Base-by-base conservation (phyloP, 2,888 invertebrate genomes). In the Drosophila algonquin region DNA sequence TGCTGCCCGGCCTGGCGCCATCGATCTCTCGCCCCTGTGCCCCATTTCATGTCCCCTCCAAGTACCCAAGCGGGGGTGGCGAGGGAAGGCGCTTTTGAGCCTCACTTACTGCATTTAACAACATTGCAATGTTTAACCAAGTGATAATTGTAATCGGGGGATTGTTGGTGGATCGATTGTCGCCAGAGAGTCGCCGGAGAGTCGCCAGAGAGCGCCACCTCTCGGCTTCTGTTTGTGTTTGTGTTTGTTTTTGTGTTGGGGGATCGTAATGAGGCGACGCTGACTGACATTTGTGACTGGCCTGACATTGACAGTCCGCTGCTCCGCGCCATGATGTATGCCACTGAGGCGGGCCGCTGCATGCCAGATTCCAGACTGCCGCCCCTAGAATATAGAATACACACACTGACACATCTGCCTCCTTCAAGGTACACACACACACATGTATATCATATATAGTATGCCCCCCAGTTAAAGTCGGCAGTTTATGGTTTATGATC, bases 71-170 rank as follows among this genome's bases (percentile, higher is more conserved):
- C 3, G 21, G 32, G 32, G 35, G 32, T 3, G 32, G 32, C 18
- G 12, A 35, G 35, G 35, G 12, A 35, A 1, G 12, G 12, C 2
- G 18, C 24, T 35, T 32, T 53, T 54, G 16, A 54, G 63, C 65
- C 73, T 75, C 63, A 63, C 60, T 76, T 59, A 57, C 63, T 40
- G 40, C 67, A 75, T 75, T 85, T 75, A 75, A 79, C 80, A 87
- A 77, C 85, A 87, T 77, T 80, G 77, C 71, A 76, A 83, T 89
- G 85, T 86, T 89, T 89, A 77, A 81, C 71, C 85, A 86, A 84
- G 89, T 86, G 85, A 81, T 83, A 85, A 89, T 85, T 87, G 87
- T 73, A 77, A 68, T 62, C 60, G 53, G 44, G n/a, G 40, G 44
- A 63, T 59, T 50, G 40, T 67, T 12, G 12, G 12, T 14, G 46